phyloP scores from a whole-genome alignment of 2,888 invertebrate species.

The Baccha elongata region DNA sequence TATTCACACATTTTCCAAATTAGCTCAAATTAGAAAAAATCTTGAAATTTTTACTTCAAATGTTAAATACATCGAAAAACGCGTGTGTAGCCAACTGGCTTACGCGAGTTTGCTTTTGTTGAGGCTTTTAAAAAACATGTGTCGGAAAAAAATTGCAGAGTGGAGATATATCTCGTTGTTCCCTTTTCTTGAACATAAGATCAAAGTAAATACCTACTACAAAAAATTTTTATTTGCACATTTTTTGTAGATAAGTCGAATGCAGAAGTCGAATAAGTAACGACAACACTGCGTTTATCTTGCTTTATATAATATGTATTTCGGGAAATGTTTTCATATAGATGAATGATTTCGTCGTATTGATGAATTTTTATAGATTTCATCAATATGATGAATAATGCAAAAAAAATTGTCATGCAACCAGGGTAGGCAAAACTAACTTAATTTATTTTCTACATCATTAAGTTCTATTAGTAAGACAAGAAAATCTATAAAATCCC shows the following conservation, averaged over 20 bases:
- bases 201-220: neutral
- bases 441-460: neutral
- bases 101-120: slow-evolving; percentile 2
- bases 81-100: neutral
- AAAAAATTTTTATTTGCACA: neutral
- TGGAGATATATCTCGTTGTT: no score
- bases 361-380: slow-evolving; percentile 8
- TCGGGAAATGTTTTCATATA: neutral
- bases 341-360: slow-evolving; percentile 18
- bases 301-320: neutral
- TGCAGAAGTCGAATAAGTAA: neutral
- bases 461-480: neutral
- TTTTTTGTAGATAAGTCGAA: slow-evolving; percentile 1
- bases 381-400: slow-evolving; percentile 15
- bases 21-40: slow-evolving; percentile 2
- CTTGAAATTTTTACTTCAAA: neutral
- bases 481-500: slow-evolving; percentile 2
- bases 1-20: neutral
- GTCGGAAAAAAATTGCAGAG: no score
- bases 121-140: neutral
- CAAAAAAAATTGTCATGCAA: neutral
- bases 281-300: neutral
- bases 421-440: neutral
- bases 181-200: neutral
- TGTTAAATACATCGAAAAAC: slow-evolving; percentile 4